Evolutionary conservation across 2,113 vertebrate species (phyloP).

Genomic region (Oxygymnocypris stewartii): DNA sequence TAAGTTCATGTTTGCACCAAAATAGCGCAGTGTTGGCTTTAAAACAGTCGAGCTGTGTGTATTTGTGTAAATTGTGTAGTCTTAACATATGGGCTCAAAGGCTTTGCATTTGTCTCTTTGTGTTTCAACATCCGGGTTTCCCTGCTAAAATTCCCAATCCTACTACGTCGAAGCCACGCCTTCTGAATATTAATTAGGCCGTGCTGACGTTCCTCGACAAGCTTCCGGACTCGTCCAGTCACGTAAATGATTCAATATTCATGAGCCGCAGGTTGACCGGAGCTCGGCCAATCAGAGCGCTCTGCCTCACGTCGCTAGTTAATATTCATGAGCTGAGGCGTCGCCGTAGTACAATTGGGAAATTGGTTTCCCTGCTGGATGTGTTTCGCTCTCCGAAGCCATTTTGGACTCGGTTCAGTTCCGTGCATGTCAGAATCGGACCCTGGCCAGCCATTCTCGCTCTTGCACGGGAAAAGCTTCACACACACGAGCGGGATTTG

Average conservation of each 20-base stretch:
- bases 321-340: slow-evolving; percentile 8
- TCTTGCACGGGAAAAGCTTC: slow-evolving; percentile 24
- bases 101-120: slow-evolving; percentile 72
- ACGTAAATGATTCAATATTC: neutral
- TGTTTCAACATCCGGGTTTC: slow-evolving; percentile 84
- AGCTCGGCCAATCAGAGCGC: neutral
- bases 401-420: slow-evolving; percentile 72
- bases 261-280: neutral
- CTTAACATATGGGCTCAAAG: neutral
- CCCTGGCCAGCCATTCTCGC: slow-evolving; percentile 41
- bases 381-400: slow-evolving; percentile 68
- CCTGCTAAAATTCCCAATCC: slow-evolving; percentile 58
- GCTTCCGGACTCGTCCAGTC: neutral
- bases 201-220: neutral
- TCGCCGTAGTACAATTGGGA: neutral
- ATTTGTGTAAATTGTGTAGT: neutral
- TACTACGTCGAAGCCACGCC: neutral
- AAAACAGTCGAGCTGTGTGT: neutral
- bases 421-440: slow-evolving; percentile 56
- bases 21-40: neutral
- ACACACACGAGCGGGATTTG: slow-evolving; percentile 19
- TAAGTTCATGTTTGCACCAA: neutral
- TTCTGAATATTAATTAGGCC: slow-evolving; percentile 12
- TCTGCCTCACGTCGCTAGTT: neutral
- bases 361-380: slow-evolving; percentile 69